A percentile compares a stretch with the other conserved stretches of the same genome.
These are phyloP conservation scores for Poecilus cupreus DNA, from an alignment of 2,888 invertebrate genomes.

Conservation along the genomic window DNA sequence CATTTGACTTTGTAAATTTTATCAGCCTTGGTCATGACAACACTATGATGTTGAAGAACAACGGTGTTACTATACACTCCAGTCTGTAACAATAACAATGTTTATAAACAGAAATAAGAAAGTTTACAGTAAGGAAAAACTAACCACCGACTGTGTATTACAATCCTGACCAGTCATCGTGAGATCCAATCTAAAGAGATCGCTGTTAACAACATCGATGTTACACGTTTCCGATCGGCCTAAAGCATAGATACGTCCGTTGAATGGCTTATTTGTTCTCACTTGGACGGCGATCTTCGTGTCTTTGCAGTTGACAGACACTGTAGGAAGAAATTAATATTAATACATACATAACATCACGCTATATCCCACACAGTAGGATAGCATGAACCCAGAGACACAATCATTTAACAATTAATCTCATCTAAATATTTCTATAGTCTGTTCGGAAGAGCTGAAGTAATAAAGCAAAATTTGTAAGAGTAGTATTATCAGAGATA, in stretches of 20 bases:
- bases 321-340: conserved; percentile 72
- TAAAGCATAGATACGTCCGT: conserved; percentile 94
- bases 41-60: conserved; percentile 95
- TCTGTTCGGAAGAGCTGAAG: too few relatives aligned
- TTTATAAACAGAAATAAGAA: conserved; percentile 15
- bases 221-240: conserved; percentile 96
- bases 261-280: conserved; percentile 94
- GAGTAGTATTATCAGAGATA: too few relatives aligned
- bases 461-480: too few relatives aligned
- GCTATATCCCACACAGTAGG: too few relatives aligned
- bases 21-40: conserved; percentile 97
- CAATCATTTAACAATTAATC: too few relatives aligned
- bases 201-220: conserved; percentile 94
- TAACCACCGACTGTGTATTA: conserved; percentile 95
- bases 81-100: conserved; percentile 78
- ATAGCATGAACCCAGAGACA: too few relatives aligned
- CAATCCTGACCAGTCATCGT: conserved; percentile 96
- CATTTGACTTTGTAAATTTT: conserved; percentile 98
- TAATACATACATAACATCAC: conserved; percentile 37
- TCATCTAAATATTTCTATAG: neutral
- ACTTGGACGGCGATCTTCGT: conserved; percentile 95
- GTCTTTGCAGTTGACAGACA: conserved; percentile 95
- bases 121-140: conserved; percentile 69
- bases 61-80: conserved; percentile 96
- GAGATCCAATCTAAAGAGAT: conserved; percentile 92